phyloP scores from a whole-genome alignment of 2,797 vertebrate genomes.

The Schizothorax lantsangensis region DNA sequence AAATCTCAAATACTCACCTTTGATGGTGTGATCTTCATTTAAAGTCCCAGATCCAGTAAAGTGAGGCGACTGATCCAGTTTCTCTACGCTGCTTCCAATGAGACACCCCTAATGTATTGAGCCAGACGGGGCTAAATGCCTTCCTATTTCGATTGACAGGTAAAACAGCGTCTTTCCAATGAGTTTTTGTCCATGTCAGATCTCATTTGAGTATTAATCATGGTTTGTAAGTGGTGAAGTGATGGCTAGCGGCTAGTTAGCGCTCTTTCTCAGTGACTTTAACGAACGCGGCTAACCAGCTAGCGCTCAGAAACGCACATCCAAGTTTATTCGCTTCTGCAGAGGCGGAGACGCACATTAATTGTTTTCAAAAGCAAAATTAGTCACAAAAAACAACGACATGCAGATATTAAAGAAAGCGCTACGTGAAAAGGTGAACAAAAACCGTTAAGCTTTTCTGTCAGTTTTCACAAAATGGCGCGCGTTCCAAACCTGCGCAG shows the following conservation, averaged over 20 bases:
- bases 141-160: slow-evolving; percentile 34
- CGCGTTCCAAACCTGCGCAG: slow-evolving; percentile 98
- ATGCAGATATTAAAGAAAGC: not conserved
- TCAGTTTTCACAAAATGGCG: slow-evolving; percentile 98
- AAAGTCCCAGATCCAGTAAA: slow-evolving; percentile 85
- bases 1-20: slow-evolving; percentile 73
- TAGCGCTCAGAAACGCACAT: slow-evolving; percentile 71
- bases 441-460: slow-evolving; percentile 80
- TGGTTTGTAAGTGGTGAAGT: slow-evolving; percentile 28
- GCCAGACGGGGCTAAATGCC: slow-evolving; percentile 74
- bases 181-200: slow-evolving; percentile 21
- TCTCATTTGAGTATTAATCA: slow-evolving; percentile 20
- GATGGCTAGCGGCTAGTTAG: slow-evolving; percentile 74
- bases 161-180: slow-evolving; percentile 25
- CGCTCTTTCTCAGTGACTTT: slow-evolving; percentile 46
- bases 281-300: slow-evolving; percentile 66
- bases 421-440: slow-evolving; percentile 6
- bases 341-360: not conserved
- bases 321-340: slow-evolving; percentile 62
- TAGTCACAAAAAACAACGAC: not conserved
- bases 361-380: not conserved
- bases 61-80: slow-evolving; percentile 84
- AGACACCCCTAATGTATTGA: slow-evolving; percentile 56
- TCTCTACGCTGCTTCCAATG: slow-evolving; percentile 68
- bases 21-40: slow-evolving; percentile 87